Conservation (phyloP, 2,888 invertebrate species). For the Romanomermis culicivorax region DNA sequence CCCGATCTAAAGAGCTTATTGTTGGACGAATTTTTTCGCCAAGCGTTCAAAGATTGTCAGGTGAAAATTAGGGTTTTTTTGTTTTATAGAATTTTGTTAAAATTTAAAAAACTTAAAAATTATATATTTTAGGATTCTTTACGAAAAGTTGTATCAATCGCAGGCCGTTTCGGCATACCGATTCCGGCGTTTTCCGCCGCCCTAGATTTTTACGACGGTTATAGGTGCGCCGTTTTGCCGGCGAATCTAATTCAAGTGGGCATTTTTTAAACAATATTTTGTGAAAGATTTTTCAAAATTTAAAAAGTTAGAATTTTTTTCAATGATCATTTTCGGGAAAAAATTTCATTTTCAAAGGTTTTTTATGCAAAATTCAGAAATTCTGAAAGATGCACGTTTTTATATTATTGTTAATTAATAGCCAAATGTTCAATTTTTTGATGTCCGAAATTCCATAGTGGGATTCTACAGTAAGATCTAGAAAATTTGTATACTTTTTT, state of each 20-base stretch:
- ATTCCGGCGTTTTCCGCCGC: constrained; percentile 80
- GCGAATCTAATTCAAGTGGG: constrained; percentile 79
- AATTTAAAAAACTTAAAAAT: too few species aligned
- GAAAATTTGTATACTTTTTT: too few species aligned
- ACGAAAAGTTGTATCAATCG: constrained; percentile 52
- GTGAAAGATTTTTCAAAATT: neutral
- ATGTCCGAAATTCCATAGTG: too few species aligned
- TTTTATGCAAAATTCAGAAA: too few species aligned
- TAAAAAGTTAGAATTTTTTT: neutral
- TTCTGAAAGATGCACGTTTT: too few species aligned
- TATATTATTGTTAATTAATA: too few species aligned
- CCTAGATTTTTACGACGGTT: constrained; percentile 89
- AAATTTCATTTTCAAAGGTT: too few species aligned
- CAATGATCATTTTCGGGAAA: too few species aligned
- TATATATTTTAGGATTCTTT: constrained; percentile 46
- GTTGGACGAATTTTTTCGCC: constrained; percentile 73
- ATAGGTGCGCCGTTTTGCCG: constrained; percentile 59
- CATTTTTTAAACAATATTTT: neutral
- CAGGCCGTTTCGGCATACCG: constrained; percentile 56
- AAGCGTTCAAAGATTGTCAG: constrained; percentile 57
- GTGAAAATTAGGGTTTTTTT: constrained; percentile 17
- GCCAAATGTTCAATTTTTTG: too few species aligned
- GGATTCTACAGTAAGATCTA: too few species aligned
- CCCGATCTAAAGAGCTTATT: constrained; percentile 62
- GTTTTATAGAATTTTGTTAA: neutral